phyloP scores from a whole-genome alignment of 2,113 vertebrate species.

The Narcine bancroftii region DNA sequence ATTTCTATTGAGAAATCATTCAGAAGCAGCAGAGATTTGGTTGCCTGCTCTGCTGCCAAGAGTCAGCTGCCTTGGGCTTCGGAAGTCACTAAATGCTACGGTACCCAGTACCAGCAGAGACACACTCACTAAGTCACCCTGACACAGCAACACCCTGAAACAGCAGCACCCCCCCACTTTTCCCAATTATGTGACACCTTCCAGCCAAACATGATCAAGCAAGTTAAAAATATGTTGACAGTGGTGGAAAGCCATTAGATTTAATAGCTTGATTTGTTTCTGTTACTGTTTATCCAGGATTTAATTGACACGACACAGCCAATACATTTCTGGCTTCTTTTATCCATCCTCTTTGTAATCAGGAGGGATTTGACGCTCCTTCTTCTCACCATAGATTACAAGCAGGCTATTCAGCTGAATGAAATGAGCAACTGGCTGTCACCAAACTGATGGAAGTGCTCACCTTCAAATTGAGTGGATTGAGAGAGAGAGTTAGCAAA shows the following conservation, averaged over 20 bases:
- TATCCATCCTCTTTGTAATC: not conserved
- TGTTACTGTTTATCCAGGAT: conserved; percentile 8
- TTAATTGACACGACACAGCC: conserved; percentile 27
- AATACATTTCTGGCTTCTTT: not conserved
- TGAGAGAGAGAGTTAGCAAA: conserved; percentile 6
- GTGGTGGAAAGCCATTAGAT: not conserved
- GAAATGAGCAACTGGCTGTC: not conserved
- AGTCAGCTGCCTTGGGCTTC: not conserved
- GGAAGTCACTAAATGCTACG: not conserved
- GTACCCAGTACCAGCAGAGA: not conserved
- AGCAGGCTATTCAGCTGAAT: not conserved
- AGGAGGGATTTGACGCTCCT: not conserved
- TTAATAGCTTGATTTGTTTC: conserved; percentile 33
- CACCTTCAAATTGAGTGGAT: not conserved
- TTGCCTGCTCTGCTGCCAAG: conserved; percentile 13
- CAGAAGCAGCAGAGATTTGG: conserved; percentile 11
- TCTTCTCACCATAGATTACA: not conserved
- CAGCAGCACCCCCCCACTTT: not conserved
- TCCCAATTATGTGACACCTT: not conserved
- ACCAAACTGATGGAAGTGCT: not conserved
- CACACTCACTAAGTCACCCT: not conserved
- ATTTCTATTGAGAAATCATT: conserved; percentile 23
- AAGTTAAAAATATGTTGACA: not conserved
- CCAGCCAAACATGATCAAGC: not conserved
- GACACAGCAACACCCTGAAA: not conserved